phyloP scores from a whole-genome alignment of 1,140 invertebrate species.

The Prorops nasuta region DNA sequence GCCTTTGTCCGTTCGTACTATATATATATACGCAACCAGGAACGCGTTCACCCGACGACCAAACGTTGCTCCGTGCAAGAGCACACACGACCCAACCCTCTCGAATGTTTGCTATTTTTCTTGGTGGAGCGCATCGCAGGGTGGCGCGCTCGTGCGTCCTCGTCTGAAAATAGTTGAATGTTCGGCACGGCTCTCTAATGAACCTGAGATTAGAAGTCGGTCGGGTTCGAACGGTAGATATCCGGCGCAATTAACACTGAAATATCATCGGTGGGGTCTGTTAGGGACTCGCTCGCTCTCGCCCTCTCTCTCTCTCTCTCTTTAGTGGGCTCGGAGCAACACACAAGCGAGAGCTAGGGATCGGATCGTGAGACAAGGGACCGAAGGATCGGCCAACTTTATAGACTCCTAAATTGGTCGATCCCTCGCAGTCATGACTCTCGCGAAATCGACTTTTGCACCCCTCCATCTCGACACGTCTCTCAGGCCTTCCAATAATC shows the following conservation, averaged over 20 bases:
- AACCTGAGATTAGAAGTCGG: conserved; percentile 50
- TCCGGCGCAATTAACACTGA: conserved; percentile 49
- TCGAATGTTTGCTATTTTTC: background rate
- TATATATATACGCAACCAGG: too few relatives aligned
- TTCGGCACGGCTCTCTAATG: conserved; percentile 38
- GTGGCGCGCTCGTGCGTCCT: conserved; percentile 1
- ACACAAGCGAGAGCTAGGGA: conserved; percentile 20
- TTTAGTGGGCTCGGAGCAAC: too few relatives aligned
- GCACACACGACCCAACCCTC: too few relatives aligned
- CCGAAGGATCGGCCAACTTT: conserved; percentile 32
- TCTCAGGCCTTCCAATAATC: too few relatives aligned
- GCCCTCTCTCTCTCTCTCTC: too few relatives aligned
- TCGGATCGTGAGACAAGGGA: conserved; percentile 26
- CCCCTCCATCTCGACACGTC: too few relatives aligned
- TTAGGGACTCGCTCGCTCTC: conserved; percentile 29
- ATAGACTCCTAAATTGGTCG: conserved; percentile 37
- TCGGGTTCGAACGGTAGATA: conserved; percentile 37
- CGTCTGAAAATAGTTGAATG: conserved; percentile 32
- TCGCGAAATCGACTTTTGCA: too few relatives aligned
- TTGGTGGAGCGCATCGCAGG: conserved; percentile 2
- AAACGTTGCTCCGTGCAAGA: too few relatives aligned
- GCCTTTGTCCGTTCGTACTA: conserved; percentile 19
- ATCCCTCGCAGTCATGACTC: conserved; percentile 5
- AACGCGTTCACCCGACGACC: too few relatives aligned
- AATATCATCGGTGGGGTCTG: conserved; percentile 45